Conservation (phyloP, 2,888 invertebrate species). For the Cyclophora punctaria region DNA sequence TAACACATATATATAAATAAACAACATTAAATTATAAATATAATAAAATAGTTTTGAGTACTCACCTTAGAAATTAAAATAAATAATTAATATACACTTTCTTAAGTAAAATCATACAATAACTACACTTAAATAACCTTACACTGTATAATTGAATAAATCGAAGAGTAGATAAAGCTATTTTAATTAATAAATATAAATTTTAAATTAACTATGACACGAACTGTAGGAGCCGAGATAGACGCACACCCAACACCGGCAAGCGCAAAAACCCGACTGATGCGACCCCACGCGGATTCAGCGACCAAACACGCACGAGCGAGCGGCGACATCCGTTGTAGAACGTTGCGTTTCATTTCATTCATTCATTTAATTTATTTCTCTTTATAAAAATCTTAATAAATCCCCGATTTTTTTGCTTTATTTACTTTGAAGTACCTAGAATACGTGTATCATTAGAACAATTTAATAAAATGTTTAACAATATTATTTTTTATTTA, state of each 20-base stretch:
- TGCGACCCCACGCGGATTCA: constrained; percentile 41
- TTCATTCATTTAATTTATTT: too few species aligned
- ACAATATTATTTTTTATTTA: too few species aligned
- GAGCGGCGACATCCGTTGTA: too few species aligned
- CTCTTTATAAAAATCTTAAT: too few species aligned
- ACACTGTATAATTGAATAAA: constrained; percentile 25
- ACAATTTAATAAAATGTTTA: too few species aligned
- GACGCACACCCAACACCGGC: constrained; percentile 51
- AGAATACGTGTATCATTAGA: too few species aligned
- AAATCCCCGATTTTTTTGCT: too few species aligned
- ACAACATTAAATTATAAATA: background rate
- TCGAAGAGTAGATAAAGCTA: constrained; percentile 23
- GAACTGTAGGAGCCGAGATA: constrained; percentile 51
- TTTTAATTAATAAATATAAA: constrained; percentile 35
- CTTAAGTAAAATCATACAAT: constrained; percentile 24
- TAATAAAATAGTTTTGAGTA: background rate
- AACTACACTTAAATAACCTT: constrained; percentile 35
- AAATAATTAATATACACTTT: constrained; percentile 38
- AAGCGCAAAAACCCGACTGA: constrained; percentile 71
- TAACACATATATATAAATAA: background rate
- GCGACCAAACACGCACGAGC: constrained; percentile 6
- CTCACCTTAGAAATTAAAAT: constrained; percentile 21
- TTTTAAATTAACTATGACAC: constrained; percentile 49
- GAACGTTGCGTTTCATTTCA: too few species aligned
- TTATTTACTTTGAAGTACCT: too few species aligned